Evolutionary conservation across 1,140 invertebrate species (phyloP).

Genomic region (Mya arenaria): DNA sequence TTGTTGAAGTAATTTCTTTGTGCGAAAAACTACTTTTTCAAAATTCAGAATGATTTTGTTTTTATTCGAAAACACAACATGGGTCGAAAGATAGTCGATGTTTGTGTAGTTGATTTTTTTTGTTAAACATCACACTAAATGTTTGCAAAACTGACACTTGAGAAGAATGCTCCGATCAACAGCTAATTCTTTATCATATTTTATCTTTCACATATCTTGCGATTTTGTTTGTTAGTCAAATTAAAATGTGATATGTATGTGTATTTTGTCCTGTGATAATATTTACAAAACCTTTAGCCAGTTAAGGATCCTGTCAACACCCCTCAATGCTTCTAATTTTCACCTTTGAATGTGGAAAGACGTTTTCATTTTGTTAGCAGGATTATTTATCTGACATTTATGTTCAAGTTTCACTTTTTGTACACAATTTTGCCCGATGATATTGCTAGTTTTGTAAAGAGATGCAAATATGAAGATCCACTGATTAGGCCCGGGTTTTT

Average conservation of each 20-base stretch:
- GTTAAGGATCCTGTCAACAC: constrained; percentile 47
- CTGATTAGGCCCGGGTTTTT: not conserved
- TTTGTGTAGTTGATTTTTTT: too few relatives aligned
- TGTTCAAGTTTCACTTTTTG: not conserved
- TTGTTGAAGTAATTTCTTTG: too few relatives aligned
- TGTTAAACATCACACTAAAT: too few relatives aligned
- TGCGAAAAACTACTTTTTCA: too few relatives aligned
- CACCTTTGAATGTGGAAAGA: not conserved
- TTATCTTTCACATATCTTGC: constrained; percentile 40
- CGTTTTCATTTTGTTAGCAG: not conserved
- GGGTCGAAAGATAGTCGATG: too few relatives aligned
- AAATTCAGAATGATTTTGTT: too few relatives aligned
- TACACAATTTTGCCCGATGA: not conserved
- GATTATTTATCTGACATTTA: not conserved
- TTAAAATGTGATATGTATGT: constrained; percentile 59
- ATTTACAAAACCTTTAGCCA: constrained; percentile 46
- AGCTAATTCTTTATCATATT: constrained; percentile 22
- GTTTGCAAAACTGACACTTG: too few relatives aligned
- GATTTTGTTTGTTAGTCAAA: constrained; percentile 58
- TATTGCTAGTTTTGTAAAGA: not conserved
- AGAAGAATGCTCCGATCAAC: too few relatives aligned
- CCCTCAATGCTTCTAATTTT: not conserved
- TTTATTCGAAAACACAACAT: too few relatives aligned
- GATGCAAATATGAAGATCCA: not conserved
- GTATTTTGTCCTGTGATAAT: constrained; percentile 46